These are phyloP conservation scores for Oceanodroma tethys DNA, from an alignment of 2,113 vertebrate genomes.

Conservation along the genomic window DNA sequence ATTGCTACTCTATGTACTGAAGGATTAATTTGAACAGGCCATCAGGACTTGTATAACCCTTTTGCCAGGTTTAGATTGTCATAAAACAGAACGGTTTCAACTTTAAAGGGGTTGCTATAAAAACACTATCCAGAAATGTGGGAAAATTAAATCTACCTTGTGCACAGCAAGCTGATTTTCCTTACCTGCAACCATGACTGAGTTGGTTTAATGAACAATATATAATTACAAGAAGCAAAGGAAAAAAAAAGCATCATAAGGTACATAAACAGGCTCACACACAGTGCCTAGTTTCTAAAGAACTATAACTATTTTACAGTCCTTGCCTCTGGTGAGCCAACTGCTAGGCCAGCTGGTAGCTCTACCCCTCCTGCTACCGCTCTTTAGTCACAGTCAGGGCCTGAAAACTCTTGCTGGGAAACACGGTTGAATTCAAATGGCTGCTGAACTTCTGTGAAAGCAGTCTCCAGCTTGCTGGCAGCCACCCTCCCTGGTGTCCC, in stretches of 20 bases:
- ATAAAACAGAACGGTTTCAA: not conserved
- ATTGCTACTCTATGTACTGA: not conserved
- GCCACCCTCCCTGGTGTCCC: not conserved
- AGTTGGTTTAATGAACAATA: not conserved
- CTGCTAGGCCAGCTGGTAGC: conserved; percentile 18
- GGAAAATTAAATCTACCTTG: not conserved
- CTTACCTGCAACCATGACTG: not conserved
- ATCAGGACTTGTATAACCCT: not conserved
- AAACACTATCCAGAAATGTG: not conserved
- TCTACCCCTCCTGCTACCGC: not conserved
- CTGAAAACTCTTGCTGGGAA: not conserved
- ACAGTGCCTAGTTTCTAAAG: not conserved
- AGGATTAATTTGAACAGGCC: not conserved
- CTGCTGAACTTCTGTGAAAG: not conserved
- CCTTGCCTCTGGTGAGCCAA: not conserved
- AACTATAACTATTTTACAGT: not conserved
- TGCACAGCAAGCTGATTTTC: not conserved
- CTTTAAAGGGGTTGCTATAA: not conserved
- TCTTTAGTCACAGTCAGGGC: not conserved
- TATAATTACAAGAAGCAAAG: not conserved
- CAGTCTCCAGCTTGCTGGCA: not conserved
- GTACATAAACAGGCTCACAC: not conserved
- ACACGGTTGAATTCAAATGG: not conserved
- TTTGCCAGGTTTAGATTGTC: not conserved
- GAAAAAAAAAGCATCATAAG: not conserved